Evolutionary conservation across 1,140 invertebrate genomes (phyloP), one percentile per base, ranked within the genome.

Genomic region (Mactra quadrangularis): DNA sequence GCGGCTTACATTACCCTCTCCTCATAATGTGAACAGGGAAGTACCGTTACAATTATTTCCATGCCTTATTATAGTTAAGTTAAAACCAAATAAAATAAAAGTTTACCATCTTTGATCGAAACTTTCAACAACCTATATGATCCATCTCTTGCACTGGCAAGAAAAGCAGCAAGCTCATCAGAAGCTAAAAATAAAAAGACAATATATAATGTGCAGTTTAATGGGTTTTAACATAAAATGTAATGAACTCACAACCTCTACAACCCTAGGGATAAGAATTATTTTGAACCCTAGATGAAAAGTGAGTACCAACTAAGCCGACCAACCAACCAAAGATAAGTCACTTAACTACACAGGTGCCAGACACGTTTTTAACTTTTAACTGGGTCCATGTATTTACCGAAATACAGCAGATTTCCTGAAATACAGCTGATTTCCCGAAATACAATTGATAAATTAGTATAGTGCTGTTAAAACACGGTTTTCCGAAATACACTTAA

Each of bases 101-200:
- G 55, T 83, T 86, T 86, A 92, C 91, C 91, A 87, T 92, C 77
- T 64, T 83, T 59, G 79, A 92, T 92, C 31, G 74, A 66, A 66
- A 92, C 85, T 62, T 92, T 92, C 15, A 92, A 75, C 19, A 91
- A 17, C 72, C 92, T 81, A 45, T 88, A 64, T 59, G 52, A 50
- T 38, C 90, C 92, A 87, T 91, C 89, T 82, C 91, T 92, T n/a
- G 86, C 84, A 22, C 59, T 78, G 31, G 87, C 88, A 82, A 92
- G 89, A 81, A 91, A 91, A 6, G 71, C 70, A 35, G 78, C 83
- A n/a, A 92, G 59, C 41, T 92, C 89, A 31, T 87, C 85, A 85
- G 87, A 89, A 35, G 90, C 92, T 92, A 85, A 76, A 89, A 89
- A 82, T 27, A 4, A 47, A 84, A 45, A 33, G 33, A 31, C 35